Percentiles rank a stretch among this genome's conserved stretches.
Conservation (phyloP, 2,888 invertebrate genomes). For the Tinea semifulvella region DNA sequence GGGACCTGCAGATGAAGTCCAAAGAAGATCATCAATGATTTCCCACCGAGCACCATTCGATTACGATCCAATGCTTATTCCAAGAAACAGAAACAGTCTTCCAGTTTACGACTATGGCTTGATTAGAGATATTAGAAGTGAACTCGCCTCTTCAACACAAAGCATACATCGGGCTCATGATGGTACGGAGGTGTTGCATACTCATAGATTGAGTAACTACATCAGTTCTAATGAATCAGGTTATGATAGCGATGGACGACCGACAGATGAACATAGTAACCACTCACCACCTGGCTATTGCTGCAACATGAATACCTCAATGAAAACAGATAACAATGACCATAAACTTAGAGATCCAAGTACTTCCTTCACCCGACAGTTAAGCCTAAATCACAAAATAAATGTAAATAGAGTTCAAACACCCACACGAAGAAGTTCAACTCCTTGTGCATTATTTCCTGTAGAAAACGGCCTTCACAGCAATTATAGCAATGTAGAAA, state of each 20-base stretch:
- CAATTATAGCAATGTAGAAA: slow-evolving; percentile 41
- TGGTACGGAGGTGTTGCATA: slow-evolving; percentile 64
- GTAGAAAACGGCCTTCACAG: slow-evolving; percentile 40
- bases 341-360: slow-evolving; percentile 36
- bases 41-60: slow-evolving; percentile 51
- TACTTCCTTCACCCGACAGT: slow-evolving; percentile 48
- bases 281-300: slow-evolving; percentile 65
- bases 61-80: slow-evolving; percentile 59
- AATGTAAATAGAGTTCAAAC: slow-evolving; percentile 49
- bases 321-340: slow-evolving; percentile 19
- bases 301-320: slow-evolving; percentile 41
- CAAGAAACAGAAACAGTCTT: slow-evolving; percentile 58
- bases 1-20: slow-evolving; percentile 39
- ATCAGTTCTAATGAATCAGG: slow-evolving; percentile 86
- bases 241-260: slow-evolving; percentile 80
- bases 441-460: slow-evolving; percentile 56
- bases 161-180: slow-evolving; percentile 66
- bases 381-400: slow-evolving; percentile 55
- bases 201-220: slow-evolving; percentile 74
- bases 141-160: slow-evolving; percentile 51
- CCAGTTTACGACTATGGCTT: slow-evolving; percentile 58
- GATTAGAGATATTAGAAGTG: slow-evolving; percentile 47
- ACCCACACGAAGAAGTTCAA: slow-evolving; percentile 53
- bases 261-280: slow-evolving; percentile 62
- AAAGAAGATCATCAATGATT: slow-evolving; percentile 55